Evolutionary conservation across 2,888 invertebrate species (phyloP), one percentile per base, ranked within the genome.

Genomic region (Chalcis sispes): DNA sequence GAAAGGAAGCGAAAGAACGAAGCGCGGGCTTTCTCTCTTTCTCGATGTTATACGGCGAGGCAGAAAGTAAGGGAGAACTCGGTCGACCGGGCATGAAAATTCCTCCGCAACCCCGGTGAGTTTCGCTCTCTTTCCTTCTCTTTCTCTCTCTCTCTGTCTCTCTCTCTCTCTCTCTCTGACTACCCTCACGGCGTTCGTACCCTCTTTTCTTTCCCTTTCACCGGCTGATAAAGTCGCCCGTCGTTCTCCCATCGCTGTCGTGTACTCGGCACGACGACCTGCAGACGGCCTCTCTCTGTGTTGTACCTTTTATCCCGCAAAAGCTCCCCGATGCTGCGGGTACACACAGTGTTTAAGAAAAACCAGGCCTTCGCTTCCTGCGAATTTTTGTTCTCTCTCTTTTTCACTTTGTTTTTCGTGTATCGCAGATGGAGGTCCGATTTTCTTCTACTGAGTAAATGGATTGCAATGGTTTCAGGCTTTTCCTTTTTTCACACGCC

Each of bases 81-180:
- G 80, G 79, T 82, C 81, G 80, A 80, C 81, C 81, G 81, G 80
- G 84, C 83, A 83, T 85, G 83, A 84, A 84, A 85, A 83, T 83
- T 82, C 83, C 80, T 2, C n/a, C n/a, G n/a, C n/a, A n/a, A n/a
- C n/a, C n/a, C n/a, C n/a, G n/a, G n/a, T n/a, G n/a, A n/a, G n/a
- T n/a, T n/a, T n/a, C n/a, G n/a, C n/a, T n/a, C n/a, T n/a, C n/a
- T n/a, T n/a, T n/a, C n/a, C n/a, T n/a, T n/a, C n/a, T n/a, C n/a
- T n/a, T n/a, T n/a, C n/a, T n/a, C n/a, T n/a, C n/a, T n/a, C n/a
- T n/a, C n/a, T n/a, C n/a, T n/a, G n/a, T n/a, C n/a, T n/a, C n/a
- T n/a, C n/a, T n/a, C n/a, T n/a, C n/a, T n/a, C n/a, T n/a, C n/a
- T n/a, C n/a, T n/a, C n/a, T n/a, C n/a, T n/a, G n/a, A n/a, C n/a